A percentile compares a stretch with the other conserved stretches of the same genome.
These are phyloP conservation scores for Dorcus parallelipipedus DNA, from an alignment of 2,888 invertebrate species.

Conservation along the genomic window DNA sequence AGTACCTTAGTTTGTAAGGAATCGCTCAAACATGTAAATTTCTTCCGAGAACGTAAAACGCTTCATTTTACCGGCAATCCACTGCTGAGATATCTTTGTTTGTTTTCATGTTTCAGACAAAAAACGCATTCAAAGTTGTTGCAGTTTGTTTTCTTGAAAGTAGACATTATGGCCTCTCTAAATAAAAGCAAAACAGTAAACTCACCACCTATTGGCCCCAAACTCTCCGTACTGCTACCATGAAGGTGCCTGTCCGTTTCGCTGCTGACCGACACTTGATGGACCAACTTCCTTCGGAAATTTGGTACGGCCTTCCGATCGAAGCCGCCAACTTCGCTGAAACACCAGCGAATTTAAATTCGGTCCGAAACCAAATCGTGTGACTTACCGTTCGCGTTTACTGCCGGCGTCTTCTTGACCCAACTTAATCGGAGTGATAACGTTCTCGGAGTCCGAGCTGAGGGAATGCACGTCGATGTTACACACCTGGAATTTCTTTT, in stretches of 20 bases:
- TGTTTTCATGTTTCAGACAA: too few relatives aligned
- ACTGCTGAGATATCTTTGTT: too few relatives aligned
- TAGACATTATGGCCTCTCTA: too few relatives aligned
- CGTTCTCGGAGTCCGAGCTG: constrained; percentile 73
- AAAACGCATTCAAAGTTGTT: too few relatives aligned
- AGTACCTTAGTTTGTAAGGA: too few relatives aligned
- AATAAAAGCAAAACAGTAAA: too few relatives aligned
- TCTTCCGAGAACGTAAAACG: too few relatives aligned
- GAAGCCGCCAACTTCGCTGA: background rate
- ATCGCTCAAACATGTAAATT: too few relatives aligned
- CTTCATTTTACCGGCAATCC: too few relatives aligned
- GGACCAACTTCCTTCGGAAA: constrained; percentile 28
- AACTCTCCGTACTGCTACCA: constrained; percentile 76
- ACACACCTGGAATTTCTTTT: constrained; percentile 30
- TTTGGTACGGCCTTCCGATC: constrained; percentile 9
- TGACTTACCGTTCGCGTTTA: constrained; percentile 59
- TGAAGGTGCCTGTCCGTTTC: constrained; percentile 62
- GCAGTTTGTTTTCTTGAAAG: too few relatives aligned
- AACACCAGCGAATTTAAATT: background rate
- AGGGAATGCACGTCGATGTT: constrained; percentile 56
- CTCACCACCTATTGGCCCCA: constrained; percentile 50
- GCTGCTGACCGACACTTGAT: constrained; percentile 51
- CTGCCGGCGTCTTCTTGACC: constrained; percentile 35
- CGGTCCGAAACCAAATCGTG: background rate
- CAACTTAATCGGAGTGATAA: constrained; percentile 63